Conservation (phyloP, 2,113 vertebrate genomes). For the Trichomycterus rosablanca region DNA sequence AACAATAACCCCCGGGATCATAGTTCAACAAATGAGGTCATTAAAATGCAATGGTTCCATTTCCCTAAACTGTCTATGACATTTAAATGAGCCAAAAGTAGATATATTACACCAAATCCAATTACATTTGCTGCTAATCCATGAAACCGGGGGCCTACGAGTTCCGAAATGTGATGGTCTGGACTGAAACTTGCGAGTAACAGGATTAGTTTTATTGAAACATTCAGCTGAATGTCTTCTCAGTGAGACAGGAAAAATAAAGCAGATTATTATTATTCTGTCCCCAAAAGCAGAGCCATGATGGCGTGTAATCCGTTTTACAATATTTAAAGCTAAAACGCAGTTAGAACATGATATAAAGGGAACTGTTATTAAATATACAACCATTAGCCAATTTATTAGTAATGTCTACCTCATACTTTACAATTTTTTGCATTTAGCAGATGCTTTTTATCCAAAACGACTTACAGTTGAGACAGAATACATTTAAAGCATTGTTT, state of each 20-base stretch:
- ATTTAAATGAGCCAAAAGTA: slow-evolving; percentile 53
- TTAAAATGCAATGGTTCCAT: slow-evolving; percentile 53
- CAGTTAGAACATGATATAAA: too few relatives aligned
- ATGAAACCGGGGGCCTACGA: slow-evolving; percentile 60
- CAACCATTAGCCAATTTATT: too few relatives aligned
- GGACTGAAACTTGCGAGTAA: slow-evolving; percentile 51
- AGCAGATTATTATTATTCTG: too few relatives aligned
- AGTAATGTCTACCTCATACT: too few relatives aligned
- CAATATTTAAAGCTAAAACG: slow-evolving; percentile 20
- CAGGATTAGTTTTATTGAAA: slow-evolving; percentile 56
- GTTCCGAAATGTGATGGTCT: slow-evolving; percentile 49
- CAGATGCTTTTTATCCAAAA: too few relatives aligned
- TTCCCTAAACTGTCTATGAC: slow-evolving; percentile 49
- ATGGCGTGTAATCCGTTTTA: slow-evolving; percentile 15
- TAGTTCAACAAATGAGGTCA: slow-evolving; percentile 49
- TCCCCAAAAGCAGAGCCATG: slow-evolving; percentile 12
- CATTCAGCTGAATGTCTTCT: slow-evolving; percentile 36
- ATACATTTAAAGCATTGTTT: too few relatives aligned
- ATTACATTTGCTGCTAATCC: slow-evolving; percentile 62
- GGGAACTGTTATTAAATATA: too few relatives aligned
- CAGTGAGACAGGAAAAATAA: slow-evolving; percentile 16
- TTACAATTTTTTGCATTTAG: too few relatives aligned
- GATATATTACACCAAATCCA: slow-evolving; percentile 57
- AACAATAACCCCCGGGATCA: slow-evolving; percentile 34
- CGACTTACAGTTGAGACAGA: too few relatives aligned